phyloP scores from a whole-genome alignment of 2,113 vertebrate genomes.

The Bufo gargarizans region DNA sequence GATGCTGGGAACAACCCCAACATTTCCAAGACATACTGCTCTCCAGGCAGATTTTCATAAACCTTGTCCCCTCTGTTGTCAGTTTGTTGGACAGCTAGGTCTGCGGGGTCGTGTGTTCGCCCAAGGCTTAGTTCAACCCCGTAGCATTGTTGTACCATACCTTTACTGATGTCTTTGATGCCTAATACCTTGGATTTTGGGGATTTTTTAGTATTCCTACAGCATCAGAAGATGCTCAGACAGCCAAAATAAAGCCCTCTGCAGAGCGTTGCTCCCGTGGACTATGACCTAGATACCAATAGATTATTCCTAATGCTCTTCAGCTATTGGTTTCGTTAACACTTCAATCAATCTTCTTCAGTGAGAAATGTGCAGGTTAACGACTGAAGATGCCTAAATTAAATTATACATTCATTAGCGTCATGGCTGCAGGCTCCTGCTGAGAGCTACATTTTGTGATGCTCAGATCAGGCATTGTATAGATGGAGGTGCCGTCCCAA shows the following conservation, averaged over 20 bases:
- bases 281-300: slow-evolving; percentile 3
- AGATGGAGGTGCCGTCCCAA: background rate
- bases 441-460: background rate
- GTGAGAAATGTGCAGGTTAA: slow-evolving; percentile 20
- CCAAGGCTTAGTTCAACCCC: no score
- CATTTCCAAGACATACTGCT: no score
- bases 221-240: no score
- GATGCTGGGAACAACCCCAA: no score
- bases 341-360: slow-evolving; percentile 40
- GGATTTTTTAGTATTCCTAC: no score
- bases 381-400: slow-evolving; percentile 21
- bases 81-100: no score
- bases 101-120: no score
- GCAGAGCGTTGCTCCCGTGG: background rate
- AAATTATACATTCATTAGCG: slow-evolving; percentile 43
- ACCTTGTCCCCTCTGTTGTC: no score
- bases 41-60: no score
- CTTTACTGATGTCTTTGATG: no score
- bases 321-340: slow-evolving; percentile 32
- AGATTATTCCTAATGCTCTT: slow-evolving; percentile 25
- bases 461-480: slow-evolving; percentile 6
- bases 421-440: background rate
- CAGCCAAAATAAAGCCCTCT: background rate
- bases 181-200: no score
- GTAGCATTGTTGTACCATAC: no score